phyloP scores from a whole-genome alignment of 2,888 invertebrate species.

The Tubulanus polymorphus region DNA sequence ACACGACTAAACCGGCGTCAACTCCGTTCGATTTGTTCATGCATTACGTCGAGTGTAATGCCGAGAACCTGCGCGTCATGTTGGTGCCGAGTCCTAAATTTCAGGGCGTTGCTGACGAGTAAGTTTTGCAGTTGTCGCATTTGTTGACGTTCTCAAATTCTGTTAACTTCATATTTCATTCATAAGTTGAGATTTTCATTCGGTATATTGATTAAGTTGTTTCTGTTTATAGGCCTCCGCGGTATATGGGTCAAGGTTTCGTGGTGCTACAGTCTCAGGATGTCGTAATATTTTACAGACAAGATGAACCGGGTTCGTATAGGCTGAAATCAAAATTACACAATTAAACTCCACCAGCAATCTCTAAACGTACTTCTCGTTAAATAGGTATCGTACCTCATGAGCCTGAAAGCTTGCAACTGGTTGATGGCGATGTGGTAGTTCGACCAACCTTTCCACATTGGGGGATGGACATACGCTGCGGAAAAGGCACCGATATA shows the following conservation, averaged over 20 bases:
- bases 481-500: constrained; percentile 70
- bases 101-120: constrained; percentile 75
- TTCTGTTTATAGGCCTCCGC: constrained; percentile 64
- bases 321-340: too few relatives aligned
- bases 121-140: too few relatives aligned
- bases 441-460: constrained; percentile 72
- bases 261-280: constrained; percentile 93
- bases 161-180: not conserved
- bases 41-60: constrained; percentile 91
- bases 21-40: constrained; percentile 90
- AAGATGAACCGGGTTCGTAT: constrained; percentile 90
- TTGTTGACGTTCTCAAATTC: too few relatives aligned
- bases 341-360: too few relatives aligned
- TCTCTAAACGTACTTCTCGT: too few relatives aligned
- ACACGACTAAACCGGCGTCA: constrained; percentile 92
- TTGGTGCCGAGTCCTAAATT: constrained; percentile 95
- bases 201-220: not conserved
- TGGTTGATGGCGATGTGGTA: constrained; percentile 89
- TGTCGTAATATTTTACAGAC: constrained; percentile 91
- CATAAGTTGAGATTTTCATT: not conserved
- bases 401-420: constrained; percentile 80
- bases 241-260: constrained; percentile 98
- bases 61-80: constrained; percentile 90
- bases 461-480: constrained; percentile 91
- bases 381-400: constrained; percentile 72